These are phyloP conservation scores for Tautogolabrus adspersus DNA, from an alignment of 2,113 vertebrate genomes.

Conservation along the genomic window DNA sequence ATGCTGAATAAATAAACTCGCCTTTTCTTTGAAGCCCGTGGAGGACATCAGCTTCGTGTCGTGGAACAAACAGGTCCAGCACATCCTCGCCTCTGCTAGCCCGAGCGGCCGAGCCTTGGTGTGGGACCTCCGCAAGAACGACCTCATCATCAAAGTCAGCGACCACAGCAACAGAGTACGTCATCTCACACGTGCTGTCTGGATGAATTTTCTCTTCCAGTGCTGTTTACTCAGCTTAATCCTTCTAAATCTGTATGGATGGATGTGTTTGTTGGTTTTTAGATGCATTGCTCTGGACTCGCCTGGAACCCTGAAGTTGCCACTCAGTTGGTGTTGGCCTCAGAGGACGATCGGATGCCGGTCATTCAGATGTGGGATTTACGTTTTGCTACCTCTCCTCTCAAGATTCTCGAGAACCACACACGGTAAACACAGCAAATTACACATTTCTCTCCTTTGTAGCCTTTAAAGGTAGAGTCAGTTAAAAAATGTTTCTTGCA, in stretches of 20 bases:
- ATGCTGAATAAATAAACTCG: neutral
- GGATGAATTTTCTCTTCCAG: neutral
- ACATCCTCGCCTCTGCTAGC: conserved; percentile 89
- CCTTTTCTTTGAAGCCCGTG: conserved; percentile 82
- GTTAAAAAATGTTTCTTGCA: too few relatives aligned
- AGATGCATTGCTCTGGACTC: conserved; percentile 98
- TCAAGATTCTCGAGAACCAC: conserved; percentile 95
- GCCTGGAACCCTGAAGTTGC: conserved; percentile 97
- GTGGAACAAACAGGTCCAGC: conserved; percentile 87
- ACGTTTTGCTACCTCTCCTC: conserved; percentile 94
- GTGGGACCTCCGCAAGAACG: conserved; percentile 97
- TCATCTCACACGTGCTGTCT: neutral
- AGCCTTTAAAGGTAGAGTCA: neutral
- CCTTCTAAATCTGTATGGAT: neutral
- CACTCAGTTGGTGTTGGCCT: conserved; percentile 95
- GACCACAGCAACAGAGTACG: conserved; percentile 96
- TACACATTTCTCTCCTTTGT: too few relatives aligned
- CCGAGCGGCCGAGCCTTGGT: conserved; percentile 93
- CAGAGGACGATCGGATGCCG: conserved; percentile 94
- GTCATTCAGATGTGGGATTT: conserved; percentile 99
- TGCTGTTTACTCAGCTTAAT: rapidly evolving
- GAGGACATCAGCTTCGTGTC: conserved; percentile 92
- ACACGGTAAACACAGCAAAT: conserved; percentile 84
- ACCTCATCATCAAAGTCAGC: conserved; percentile 98
- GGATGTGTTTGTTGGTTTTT: neutral